Evolutionary conservation across 1,140 invertebrate species (phyloP), one percentile per base, ranked within the genome.

Genomic region (Drosophila bipectinata): DNA sequence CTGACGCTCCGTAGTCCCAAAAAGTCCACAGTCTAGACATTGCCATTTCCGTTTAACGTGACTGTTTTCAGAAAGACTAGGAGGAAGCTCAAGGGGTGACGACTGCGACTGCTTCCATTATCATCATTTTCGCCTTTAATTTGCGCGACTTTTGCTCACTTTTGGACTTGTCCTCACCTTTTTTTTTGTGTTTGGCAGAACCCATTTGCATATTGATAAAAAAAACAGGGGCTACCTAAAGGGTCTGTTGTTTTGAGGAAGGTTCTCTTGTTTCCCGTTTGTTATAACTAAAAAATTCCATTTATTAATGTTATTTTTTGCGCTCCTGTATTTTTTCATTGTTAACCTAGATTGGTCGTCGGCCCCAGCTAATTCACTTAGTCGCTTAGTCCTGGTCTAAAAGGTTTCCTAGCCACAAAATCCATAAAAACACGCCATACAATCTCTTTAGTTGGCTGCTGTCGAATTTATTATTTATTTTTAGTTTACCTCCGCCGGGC

Each of bases 11-110:
- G 30, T 32, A 48, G 67, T 71, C 63, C 63, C 63, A 57, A 71
- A 71, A 69, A 69, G 74, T 79, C 79, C 73, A 77, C 58, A 87
- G 82, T 87, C 83, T 88, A 87, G 83, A 87, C 83, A 88, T 87
- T 79, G 83, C 83, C 83, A 88, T 88, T 87, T 87, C 83, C 83
- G 83, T 72, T 87, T 76, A 88, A 87, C 83, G 82, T 87, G 82
- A 85, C 78, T 84, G 74, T 64, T 61, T 67, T 37, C 73, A 56
- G 64, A 34, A 56, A 39, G 39, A 37, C 28, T 9, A 55, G 39
- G 14, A 57, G 9, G 34, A 32, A 30, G 34, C 10, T 37, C 4
- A 37, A 52, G 32, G 63, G 26, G 21, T 39, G 47, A 48, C 56
- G 63, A 52, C 34, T 68, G 53, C 56, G 63, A 52, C 34, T 68